A percentile compares a stretch with the other conserved stretches of the same genome.
Conservation (phyloP, 2,888 invertebrate species). For the Chaitophorus viminalis region DNA sequence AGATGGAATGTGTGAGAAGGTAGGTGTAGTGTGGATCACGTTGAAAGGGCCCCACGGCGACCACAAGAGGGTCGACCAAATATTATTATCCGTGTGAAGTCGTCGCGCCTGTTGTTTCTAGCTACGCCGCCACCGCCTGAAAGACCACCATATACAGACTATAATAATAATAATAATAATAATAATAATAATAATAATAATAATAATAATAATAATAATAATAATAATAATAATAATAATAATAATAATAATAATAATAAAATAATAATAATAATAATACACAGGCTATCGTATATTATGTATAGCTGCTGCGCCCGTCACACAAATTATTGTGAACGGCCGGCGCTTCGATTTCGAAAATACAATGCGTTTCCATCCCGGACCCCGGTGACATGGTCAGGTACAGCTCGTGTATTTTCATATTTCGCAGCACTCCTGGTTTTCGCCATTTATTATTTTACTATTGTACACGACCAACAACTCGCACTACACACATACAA, state of each 20-base stretch:
- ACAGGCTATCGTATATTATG: too few relatives aligned
- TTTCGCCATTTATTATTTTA: too few relatives aligned
- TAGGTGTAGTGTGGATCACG: constrained; percentile 2
- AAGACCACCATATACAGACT: not conserved
- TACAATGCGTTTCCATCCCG: not conserved
- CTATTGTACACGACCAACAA: not conserved
- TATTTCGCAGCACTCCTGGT: too few relatives aligned
- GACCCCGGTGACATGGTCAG: not conserved
- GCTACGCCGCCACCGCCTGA: not conserved
- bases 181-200: too few relatives aligned
- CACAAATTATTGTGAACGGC: too few relatives aligned
- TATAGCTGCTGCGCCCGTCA: too few relatives aligned
- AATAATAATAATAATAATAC: not conserved
- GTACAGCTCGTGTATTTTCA: too few relatives aligned
- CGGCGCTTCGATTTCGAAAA: too few relatives aligned
- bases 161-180: not conserved
- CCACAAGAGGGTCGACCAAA: not conserved
- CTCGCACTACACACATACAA: not conserved
- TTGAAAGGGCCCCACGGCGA: constrained; percentile 1
- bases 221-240: not conserved
- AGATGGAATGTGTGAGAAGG: not conserved
- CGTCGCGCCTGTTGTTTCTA: constrained; percentile 19
- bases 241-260: not conserved
- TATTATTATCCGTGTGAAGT: constrained; percentile 38
- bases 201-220: not conserved